Percentiles rank a stretch among this genome's conserved stretches.
These are phyloP conservation scores for Cristatella mucedo DNA, from an alignment of 2,888 invertebrate genomes.

Conservation along the genomic window DNA sequence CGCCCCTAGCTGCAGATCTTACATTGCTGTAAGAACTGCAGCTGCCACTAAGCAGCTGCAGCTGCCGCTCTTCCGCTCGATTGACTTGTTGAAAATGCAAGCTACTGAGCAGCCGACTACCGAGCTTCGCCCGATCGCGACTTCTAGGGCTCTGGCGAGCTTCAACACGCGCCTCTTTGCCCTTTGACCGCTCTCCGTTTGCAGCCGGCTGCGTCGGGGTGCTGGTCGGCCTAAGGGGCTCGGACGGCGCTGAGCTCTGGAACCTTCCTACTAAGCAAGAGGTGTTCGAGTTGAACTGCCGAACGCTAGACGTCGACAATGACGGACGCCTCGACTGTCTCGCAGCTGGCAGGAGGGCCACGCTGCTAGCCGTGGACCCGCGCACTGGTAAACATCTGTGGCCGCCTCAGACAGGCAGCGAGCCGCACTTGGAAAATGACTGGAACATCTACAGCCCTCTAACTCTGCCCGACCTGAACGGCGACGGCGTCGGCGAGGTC, in stretches of 20 bases:
- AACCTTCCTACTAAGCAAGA: slow-evolving; percentile 16
- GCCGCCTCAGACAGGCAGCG: slow-evolving; percentile 3
- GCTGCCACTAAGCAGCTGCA: too few relatives aligned
- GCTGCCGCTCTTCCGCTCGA: too few relatives aligned
- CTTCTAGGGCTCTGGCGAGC: too few relatives aligned
- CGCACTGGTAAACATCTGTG: slow-evolving; percentile 18
- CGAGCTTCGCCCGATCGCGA: too few relatives aligned
- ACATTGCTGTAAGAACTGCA: too few relatives aligned
- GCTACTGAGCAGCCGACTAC: too few relatives aligned
- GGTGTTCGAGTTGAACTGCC: slow-evolving; percentile 24
- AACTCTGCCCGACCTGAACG: slow-evolving; percentile 26
- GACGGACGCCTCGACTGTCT: slow-evolving; percentile 31
- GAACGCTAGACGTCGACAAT: slow-evolving; percentile 24
- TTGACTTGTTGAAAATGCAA: too few relatives aligned
- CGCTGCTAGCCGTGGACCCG: slow-evolving; percentile 26
- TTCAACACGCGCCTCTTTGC: too few relatives aligned
- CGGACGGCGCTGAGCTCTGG: slow-evolving; percentile 28
- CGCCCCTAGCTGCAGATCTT: too few relatives aligned
- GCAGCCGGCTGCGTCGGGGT: too few relatives aligned
- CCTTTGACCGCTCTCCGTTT: too few relatives aligned
- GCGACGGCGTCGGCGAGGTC: slow-evolving; percentile 27
- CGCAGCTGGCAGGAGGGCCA: slow-evolving; percentile 22
- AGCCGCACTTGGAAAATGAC: slow-evolving; percentile 12
- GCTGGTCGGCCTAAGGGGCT: too few relatives aligned
- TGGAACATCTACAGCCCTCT: slow-evolving; percentile 28